Evolutionary conservation across 2,888 invertebrate species (phyloP).

Genomic region (Masnerella sp.): DNA sequence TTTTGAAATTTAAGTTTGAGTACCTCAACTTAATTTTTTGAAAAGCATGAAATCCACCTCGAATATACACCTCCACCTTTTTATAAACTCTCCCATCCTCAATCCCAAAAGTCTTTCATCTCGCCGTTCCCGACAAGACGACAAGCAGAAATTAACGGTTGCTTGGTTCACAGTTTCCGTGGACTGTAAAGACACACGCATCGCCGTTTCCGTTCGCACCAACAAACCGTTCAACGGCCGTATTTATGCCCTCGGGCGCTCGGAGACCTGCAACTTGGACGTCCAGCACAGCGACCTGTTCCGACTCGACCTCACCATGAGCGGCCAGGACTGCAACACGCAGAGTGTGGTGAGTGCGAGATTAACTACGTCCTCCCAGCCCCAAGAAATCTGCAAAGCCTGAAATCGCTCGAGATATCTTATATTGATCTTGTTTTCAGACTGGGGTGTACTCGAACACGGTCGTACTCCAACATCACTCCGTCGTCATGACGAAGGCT

Average conservation of each 20-base stretch:
- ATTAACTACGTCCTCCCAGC: constrained; percentile 9
- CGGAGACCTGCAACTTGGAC: constrained; percentile 96
- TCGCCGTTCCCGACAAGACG: background rate
- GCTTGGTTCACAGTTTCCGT: constrained; percentile 85
- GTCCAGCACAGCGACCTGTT: constrained; percentile 95
- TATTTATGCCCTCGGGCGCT: constrained; percentile 94
- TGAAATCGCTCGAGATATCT: constrained; percentile 68
- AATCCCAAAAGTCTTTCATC: too few relatives aligned
- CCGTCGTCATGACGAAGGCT: constrained; percentile 97
- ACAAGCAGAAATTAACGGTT: constrained; percentile 13
- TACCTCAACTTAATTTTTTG: too few relatives aligned
- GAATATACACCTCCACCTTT: too few relatives aligned
- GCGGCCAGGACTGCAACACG: constrained; percentile 96
- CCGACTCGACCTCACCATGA: constrained; percentile 94
- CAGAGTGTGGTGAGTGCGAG: constrained; percentile 91
- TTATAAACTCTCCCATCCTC: too few relatives aligned
- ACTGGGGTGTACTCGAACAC: constrained; percentile 96
- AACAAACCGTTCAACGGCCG: constrained; percentile 97
- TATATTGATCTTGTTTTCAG: constrained; percentile 79
- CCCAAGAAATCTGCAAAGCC: background rate
- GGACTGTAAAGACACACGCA: constrained; percentile 95
- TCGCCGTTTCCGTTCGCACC: constrained; percentile 94
- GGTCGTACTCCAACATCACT: constrained; percentile 95
- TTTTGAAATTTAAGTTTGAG: too few relatives aligned
- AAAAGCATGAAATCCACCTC: too few relatives aligned